A percentile compares a stretch with the other conserved stretches of the same genome.
Conservation (phyloP, 2,797 vertebrate genomes). For the Sternotherus odoratus region DNA sequence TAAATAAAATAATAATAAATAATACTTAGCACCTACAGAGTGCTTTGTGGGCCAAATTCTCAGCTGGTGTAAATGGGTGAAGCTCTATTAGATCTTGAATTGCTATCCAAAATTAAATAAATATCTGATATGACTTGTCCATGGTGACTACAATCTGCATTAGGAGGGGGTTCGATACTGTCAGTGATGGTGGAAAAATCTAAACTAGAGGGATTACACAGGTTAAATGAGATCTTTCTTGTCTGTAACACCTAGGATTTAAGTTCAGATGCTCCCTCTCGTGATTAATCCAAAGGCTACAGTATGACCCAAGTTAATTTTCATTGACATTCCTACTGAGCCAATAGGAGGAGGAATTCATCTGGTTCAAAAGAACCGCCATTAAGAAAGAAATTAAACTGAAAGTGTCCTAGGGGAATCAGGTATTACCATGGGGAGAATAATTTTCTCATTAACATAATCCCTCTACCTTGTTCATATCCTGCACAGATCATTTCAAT, state of each 20-base stretch:
- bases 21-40: not conserved
- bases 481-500: not conserved
- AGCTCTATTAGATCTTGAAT: not conserved
- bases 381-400: not conserved
- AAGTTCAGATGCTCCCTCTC: not conserved
- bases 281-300: not conserved
- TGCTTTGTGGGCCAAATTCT: not conserved
- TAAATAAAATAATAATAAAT: slow-evolving; percentile 60
- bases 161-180: rapidly evolving
- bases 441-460: not conserved
- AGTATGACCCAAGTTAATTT: not conserved
- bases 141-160: not conserved
- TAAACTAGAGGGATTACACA: not conserved
- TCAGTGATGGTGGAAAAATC: rapidly evolving
- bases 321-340: not conserved
- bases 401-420: not conserved
- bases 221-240: not conserved
- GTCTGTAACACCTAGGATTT: not conserved
- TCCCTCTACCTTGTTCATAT: not conserved
- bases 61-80: not conserved
- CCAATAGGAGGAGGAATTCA: not conserved
- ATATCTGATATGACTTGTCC: not conserved
- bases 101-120: not conserved
- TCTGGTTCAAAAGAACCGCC: not conserved
- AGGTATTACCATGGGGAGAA: not conserved